Evolutionary conservation across 2,888 invertebrate genomes (phyloP).

Genomic region (Arrhopalites spinosus): DNA sequence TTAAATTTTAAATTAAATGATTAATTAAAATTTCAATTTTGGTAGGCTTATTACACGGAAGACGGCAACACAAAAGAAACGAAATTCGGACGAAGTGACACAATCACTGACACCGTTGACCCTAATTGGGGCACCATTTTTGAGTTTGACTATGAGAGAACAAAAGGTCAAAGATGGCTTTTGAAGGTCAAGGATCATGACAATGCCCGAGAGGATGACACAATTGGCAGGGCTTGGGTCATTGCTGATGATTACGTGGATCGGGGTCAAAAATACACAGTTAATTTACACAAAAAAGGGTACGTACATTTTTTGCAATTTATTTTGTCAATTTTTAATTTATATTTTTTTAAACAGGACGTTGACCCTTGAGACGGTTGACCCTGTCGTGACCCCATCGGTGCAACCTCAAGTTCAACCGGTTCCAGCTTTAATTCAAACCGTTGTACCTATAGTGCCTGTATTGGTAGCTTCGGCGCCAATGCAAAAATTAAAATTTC

Average conservation of each 20-base stretch:
- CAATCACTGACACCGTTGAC: constrained; percentile 43
- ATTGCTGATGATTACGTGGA: constrained; percentile 53
- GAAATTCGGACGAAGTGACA: constrained; percentile 46
- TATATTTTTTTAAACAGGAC: constrained; percentile 34
- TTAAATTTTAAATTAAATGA: no score
- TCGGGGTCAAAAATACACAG: constrained; percentile 47
- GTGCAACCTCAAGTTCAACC: not conserved
- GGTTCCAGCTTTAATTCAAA: no score
- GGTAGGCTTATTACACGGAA: constrained; percentile 39
- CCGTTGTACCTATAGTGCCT: no score
- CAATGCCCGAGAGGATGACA: constrained; percentile 52
- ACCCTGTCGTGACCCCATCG: constrained; percentile 30
- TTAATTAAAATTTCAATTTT: no score
- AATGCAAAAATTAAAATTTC: constrained; percentile 43
- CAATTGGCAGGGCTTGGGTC: constrained; percentile 48
- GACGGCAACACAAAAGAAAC: constrained; percentile 45
- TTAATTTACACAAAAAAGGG: constrained; percentile 53
- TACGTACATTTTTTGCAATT: constrained; percentile 7
- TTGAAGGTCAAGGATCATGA: constrained; percentile 54
- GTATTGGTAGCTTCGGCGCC: not conserved
- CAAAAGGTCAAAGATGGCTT: constrained; percentile 47
- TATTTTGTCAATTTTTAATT: not conserved
- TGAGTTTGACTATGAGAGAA: constrained; percentile 50
- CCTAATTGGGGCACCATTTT: constrained; percentile 53
- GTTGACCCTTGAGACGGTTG: constrained; percentile 44